Evolutionary conservation across 2,113 vertebrate genomes (phyloP), one percentile per base, ranked within the genome.

Genomic region (Anthoscopus minutus): DNA sequence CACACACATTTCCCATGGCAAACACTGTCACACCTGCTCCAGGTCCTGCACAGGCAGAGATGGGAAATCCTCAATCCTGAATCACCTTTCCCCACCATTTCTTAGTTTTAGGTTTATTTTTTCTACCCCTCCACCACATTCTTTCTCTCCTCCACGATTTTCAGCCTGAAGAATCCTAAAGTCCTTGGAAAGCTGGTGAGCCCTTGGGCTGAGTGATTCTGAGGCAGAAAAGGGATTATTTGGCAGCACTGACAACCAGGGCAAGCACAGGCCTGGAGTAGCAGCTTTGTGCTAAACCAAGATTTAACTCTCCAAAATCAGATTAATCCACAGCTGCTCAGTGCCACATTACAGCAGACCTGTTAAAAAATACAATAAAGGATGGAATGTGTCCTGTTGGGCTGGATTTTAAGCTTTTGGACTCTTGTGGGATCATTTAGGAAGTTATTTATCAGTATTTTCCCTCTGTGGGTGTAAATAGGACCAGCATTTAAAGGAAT

Each of bases 201-300:
- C 42, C 56, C 51, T 35, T 31, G 13, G 0, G 21, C 0, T 1
- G 2, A 44, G 61, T 0, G 44, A 42, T 74, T 80, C 45, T 25
- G 38, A 81, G 72, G 51, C 3, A 44, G 22, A 42, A 83, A 81
- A 71, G 18, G n/a, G 65, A 45, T 33, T 73, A 13, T 70, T 65
- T 31, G 16, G 67, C 74, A 13, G 2, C 14, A 1, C 53, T 28
- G 66, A 74, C 30, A 56, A 37, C 5, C 51, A 79, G 40, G 38
- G 44, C 64, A 56, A 15, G 30, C 48, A 16, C 44, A 50, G 50
- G 76, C 54, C 73, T 67, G 9, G 6, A 44, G 37, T 0, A 47
- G 86, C 71, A 96, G 92, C 81, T 82, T 37, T 40, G 79, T 61
- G 67, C 45, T 54, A 67, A 53, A 33, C 19, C 24, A 30, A 51